Base-by-base conservation (phyloP, 1,140 invertebrate species). In the Diachasmimorpha longicaudata region DNA sequence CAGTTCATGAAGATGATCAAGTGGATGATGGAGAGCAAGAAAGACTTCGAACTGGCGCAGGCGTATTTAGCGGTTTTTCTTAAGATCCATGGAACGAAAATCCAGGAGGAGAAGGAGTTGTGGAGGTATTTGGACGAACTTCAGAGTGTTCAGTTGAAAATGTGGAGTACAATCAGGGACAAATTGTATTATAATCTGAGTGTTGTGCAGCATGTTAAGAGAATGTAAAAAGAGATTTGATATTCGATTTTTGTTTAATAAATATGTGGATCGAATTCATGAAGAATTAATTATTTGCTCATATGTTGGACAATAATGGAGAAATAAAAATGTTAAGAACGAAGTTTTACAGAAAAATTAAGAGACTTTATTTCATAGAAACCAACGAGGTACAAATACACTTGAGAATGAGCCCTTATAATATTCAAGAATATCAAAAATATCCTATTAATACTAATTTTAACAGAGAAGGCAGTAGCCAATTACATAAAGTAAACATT, bases 11-110 rank as follows among this genome's bases (percentile, higher is more conserved):
- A 93, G 82, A 92, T 96, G 85, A 86, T 99, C 8, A 87, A 92
- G 48, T 88, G 86, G 72, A 93, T 95, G 88, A 90, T 99, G 1
- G 88, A 91, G 75, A 94, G 90, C 2, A 96, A 95, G 80, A 92
- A 86, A 78, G 92, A 98, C 88, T 99, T 97, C 90, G 98, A 99
- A 90, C 86, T 98, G n/a, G 93, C 93, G 0, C 95, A 98, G 85
- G 93, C 96, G 0, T 99, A 98, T 90, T 90, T 99, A n/a, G 93
- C 92, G 68, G 89, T 98, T 16, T 99, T 98, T 90, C 85, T 99
- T 11, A 98, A 98, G 88, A 91, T 93, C 36, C 96, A 98, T 84
- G 92, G 93, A 1, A 90, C 92, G 58, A 83, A 87, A 13, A 89
- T 97, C 44, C 89, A 91, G 0, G 85, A 91, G 67, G 91, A 91